Evolutionary conservation across 2,797 vertebrate genomes (phyloP).

Genomic region (Dallia pectoralis): DNA sequence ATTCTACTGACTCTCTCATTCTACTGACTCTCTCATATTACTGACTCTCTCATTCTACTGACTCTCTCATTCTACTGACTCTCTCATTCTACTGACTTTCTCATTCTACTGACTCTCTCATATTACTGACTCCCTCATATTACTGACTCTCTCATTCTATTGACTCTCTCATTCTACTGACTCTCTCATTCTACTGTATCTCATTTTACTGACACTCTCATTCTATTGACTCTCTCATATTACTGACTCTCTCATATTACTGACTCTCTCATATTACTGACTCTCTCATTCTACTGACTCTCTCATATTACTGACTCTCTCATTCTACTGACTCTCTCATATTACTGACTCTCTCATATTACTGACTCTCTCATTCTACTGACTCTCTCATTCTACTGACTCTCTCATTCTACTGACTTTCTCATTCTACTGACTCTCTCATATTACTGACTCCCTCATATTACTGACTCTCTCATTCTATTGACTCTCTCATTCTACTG

Average conservation of each 20-base stretch:
- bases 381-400: conserved; percentile 43
- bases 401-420: background rate
- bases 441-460: conserved; percentile 35
- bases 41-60: conserved; percentile 20
- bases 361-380: conserved; percentile 14
- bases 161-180: too few relatives aligned
- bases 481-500: too few relatives aligned
- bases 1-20: background rate
- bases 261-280: background rate
- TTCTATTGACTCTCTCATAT: conserved; percentile 47
- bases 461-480: conserved; percentile 30
- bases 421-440: background rate
- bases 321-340: background rate
- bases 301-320: conserved; percentile 36
- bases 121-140: conserved; percentile 36
- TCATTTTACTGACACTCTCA: conserved; percentile 28
- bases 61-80: conserved; percentile 42
- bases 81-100: background rate
- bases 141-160: conserved; percentile 30
- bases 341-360: too few relatives aligned
- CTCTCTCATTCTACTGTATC: background rate
- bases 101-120: background rate
- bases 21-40: too few relatives aligned
- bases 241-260: too few relatives aligned
- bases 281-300: conserved; percentile 26